Percentiles rank a stretch among this genome's conserved stretches.
Conservation (phyloP, 2,797 vertebrate species). For the Silurus aristotelis region DNA sequence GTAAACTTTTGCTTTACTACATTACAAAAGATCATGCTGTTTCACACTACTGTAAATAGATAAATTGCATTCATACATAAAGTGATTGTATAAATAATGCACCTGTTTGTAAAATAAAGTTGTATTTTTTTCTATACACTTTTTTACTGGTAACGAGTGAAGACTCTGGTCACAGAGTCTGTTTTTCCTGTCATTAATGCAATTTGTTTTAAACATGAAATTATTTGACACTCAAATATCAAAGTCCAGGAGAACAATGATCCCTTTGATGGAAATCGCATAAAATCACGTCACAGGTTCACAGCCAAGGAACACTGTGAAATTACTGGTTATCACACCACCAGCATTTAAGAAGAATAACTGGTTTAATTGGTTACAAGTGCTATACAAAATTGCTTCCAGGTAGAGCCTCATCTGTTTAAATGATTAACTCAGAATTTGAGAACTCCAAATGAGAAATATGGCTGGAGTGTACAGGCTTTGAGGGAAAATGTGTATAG, state of each 20-base stretch:
- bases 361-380: slow-evolving; percentile 50
- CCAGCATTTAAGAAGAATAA: slow-evolving; percentile 51
- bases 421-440: slow-evolving; percentile 19
- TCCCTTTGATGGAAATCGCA: slow-evolving; percentile 46
- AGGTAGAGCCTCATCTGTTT: slow-evolving; percentile 35
- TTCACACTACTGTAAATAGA: too few species aligned
- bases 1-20: too few species aligned
- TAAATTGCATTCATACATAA: too few species aligned
- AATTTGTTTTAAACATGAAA: slow-evolving; percentile 16
- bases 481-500: not conserved
- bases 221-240: slow-evolving; percentile 43
- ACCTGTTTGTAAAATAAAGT: too few species aligned
- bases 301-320: slow-evolving; percentile 37
- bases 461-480: slow-evolving; percentile 26
- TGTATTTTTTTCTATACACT: too few species aligned
- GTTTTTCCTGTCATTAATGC: not conserved
- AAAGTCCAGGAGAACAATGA: slow-evolving; percentile 45
- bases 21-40: too few species aligned
- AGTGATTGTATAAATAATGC: too few species aligned
- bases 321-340: slow-evolving; percentile 52
- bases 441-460: slow-evolving; percentile 3
- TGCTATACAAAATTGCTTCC: slow-evolving; percentile 54
- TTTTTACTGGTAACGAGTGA: too few species aligned
- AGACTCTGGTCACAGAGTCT: too few species aligned
- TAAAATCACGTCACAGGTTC: slow-evolving; percentile 39